Evolutionary conservation across 2,888 invertebrate species (phyloP), one percentile per base, ranked within the genome.

Genomic region (Tachina lurida): DNA sequence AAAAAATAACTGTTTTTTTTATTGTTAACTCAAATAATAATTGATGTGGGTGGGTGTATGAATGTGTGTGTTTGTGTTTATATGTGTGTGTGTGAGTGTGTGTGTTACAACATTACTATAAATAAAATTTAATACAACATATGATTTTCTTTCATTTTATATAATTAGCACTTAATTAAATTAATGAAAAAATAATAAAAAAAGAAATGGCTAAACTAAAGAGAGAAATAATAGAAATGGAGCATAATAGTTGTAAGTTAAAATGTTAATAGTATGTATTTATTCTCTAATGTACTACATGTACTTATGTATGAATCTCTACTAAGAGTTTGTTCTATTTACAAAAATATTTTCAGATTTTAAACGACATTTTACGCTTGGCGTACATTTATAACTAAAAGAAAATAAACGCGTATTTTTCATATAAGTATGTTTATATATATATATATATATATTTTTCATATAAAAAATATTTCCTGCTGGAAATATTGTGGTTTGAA

Each of bases 361-460:
- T 39, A 84, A 47, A 62, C 45, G 39, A 63, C 19, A 74, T 85
- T 75, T 83, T 73, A 83, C 83, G 86, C 83, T 86, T 83, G 79
- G 83, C 83, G 86, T 76, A 79, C 3, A 47, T 67, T 70, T 78
- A 73, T 22, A 73, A 80, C 54, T 60, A 52, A 76, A 74, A 13
- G 71, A 77, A 52, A 31, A 52, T 70, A 45, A 65, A 65, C 58
- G 63, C 41, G n/a, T 22, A 52, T 22, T 67, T 13, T 63, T 22
- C 22, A 56, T 54, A 31, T 31, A 31, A 0, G 7, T 7, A 31
- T 31, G 2, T 7, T 7, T 31, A 31, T 31, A 31, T 31, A 1
- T 31, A 0, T 31, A 22, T 22, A 22, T 22, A 22, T 22, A 22
- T 31, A 15, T 49, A 58, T 39, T 17, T 5, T 60, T 49, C 10